These are phyloP conservation scores for Battus philenor DNA, from an alignment of 1,140 invertebrate genomes.

Conservation along the genomic window DNA sequence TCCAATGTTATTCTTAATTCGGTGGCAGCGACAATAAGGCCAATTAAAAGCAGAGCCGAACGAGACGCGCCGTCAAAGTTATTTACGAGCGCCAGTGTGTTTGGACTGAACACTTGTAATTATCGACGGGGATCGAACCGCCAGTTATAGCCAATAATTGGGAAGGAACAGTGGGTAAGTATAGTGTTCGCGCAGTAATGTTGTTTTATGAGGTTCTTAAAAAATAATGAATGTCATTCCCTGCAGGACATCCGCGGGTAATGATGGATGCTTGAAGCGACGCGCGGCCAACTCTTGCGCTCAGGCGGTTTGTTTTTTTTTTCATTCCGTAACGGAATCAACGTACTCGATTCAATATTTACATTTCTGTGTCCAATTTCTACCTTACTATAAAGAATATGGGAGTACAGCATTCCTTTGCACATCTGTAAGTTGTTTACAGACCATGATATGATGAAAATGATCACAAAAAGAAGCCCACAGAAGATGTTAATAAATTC, in stretches of 20 bases:
- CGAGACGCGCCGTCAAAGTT: conserved; percentile 36
- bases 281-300: no score
- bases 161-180: conserved; percentile 49
- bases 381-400: no score
- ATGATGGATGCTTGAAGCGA: conserved; percentile 25
- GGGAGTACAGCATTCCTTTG: no score
- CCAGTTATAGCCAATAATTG: conserved; percentile 62
- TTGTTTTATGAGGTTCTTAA: conserved; percentile 67
- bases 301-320: no score
- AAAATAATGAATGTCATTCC: conserved; percentile 66
- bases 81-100: conserved; percentile 43
- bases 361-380: no score
- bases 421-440: no score
- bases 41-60: conserved; percentile 33
- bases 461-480: no score
- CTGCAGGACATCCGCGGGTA: conserved; percentile 36
- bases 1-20: conserved; percentile 9
- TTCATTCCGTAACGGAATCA: no score
- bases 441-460: no score
- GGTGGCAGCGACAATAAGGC: conserved; percentile 28
- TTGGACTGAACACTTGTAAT: conserved; percentile 48
- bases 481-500: no score
- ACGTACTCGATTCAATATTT: no score
- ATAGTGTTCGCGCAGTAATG: conserved; percentile 49
- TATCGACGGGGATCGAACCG: conserved; percentile 54